Conservation (phyloP, 2,797 vertebrate species). For the Brachyalestes nurse region DNA sequence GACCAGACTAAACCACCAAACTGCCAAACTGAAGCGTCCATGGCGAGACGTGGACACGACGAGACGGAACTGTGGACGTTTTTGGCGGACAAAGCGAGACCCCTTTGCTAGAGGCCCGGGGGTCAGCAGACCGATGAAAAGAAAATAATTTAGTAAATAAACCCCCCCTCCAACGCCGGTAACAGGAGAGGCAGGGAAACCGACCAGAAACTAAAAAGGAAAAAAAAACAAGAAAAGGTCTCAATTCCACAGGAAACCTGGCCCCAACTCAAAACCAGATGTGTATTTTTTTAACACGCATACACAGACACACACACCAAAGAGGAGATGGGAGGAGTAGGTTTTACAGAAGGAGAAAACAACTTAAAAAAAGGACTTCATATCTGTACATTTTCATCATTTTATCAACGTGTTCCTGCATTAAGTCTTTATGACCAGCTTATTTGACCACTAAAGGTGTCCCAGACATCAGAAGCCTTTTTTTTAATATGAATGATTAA, state of each 20-base stretch:
- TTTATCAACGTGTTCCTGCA: not conserved
- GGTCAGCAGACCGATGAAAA: slow-evolving; percentile 56
- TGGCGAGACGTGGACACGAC: too few relatives aligned
- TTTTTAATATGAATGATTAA: too few relatives aligned
- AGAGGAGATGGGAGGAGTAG: not conserved
- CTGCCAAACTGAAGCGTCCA: not conserved
- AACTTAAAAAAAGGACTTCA: not conserved
- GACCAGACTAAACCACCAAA: not conserved
- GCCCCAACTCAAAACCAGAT: slow-evolving; percentile 82
- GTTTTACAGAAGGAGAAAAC: not conserved
- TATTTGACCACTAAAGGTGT: too few relatives aligned
- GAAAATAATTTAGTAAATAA: slow-evolving; percentile 70
- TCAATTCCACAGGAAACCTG: slow-evolving; percentile 77
- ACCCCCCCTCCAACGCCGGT: slow-evolving; percentile 68
- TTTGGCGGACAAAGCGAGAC: not conserved
- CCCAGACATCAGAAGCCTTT: too few relatives aligned
- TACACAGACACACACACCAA: not conserved
- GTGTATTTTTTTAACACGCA: slow-evolving; percentile 64
- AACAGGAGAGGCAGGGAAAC: slow-evolving; percentile 72
- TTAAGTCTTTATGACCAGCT: too few relatives aligned
- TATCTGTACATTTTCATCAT: not conserved
- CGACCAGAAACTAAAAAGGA: slow-evolving; percentile 70
- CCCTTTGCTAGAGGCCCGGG: not conserved
- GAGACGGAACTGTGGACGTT: not conserved
- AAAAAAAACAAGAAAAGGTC: slow-evolving; percentile 58